Evolutionary conservation across 2,888 invertebrate species (phyloP), one percentile per base, ranked within the genome.

Genomic region (Andrena chrysosceles): DNA sequence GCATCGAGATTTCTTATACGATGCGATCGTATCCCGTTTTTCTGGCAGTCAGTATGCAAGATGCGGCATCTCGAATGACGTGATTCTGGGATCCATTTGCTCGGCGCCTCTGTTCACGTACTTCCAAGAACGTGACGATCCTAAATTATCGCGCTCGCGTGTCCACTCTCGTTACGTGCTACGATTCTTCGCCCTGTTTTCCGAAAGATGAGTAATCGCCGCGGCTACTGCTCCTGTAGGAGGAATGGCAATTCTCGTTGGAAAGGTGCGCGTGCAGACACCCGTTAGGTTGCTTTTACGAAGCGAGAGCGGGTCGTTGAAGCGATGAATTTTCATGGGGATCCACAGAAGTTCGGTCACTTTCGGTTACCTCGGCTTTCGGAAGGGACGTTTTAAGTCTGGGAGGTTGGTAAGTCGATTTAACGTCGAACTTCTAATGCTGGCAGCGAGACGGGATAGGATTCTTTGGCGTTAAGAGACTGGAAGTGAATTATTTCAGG

Each of bases 131-230:
- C 31, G 56, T 72, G 48, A 70, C 54, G 83, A 78, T 71, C 69
- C 70, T 80, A 88, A 88, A 88, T 87, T 88, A 87, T 81, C 77
- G 74, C 67, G 66, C 64, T 72, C 70, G 49, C 84, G 81, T 81
- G 75, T 77, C 71, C 56, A 56, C 78, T 83, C 56, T 85, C 74
- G 64, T 81, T 66, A 68, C 70, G 54, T 69, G 74, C 62, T 77
- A 52, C 56, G 79, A 81, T 85, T 85, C 75, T 68, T 66, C 56
- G 75, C 67, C 13, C 29, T 67, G 63, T 72, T 72, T 71, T 72
- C 76, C 74, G 66, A 81, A 88, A 86, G 86, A 88, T 88, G 88
- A 88, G 87, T 85, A 88, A 88, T 86, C 86, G 85, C 60, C 68
- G 71, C 78, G 67, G 81, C 59, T 76, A 68, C 56, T 75, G 75